phyloP scores from a whole-genome alignment of 2,888 invertebrate genomes.

The Nymphalis urticae region DNA sequence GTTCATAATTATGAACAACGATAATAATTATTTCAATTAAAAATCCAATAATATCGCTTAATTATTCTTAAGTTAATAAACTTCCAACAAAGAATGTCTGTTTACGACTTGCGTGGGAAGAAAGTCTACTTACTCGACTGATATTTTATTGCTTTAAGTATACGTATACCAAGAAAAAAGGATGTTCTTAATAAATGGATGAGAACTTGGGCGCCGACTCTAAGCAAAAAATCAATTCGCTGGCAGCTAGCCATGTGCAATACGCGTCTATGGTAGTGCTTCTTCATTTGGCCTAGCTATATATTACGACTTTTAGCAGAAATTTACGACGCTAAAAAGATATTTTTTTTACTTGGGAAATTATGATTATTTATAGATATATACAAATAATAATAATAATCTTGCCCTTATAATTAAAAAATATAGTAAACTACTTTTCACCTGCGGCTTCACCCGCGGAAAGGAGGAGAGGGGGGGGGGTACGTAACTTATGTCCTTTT shows the following conservation, averaged over 20 bases:
- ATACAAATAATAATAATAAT: neutral
- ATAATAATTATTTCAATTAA: neutral
- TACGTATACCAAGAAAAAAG: conserved; percentile 34
- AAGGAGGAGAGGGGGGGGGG: no score
- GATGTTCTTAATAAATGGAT: conserved; percentile 40
- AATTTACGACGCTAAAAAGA: neutral
- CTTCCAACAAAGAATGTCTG: conserved; percentile 24
- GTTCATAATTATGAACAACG: no score
- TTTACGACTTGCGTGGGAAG: conserved; percentile 28
- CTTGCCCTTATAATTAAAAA: no score
- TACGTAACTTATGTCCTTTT: no score
- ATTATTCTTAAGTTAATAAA: no score
- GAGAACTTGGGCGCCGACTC: conserved; percentile 38
- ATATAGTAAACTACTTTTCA: no score
- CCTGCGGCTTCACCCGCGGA: no score
- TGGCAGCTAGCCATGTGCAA: conserved; percentile 53
- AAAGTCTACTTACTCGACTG: conserved; percentile 31
- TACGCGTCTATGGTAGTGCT: conserved; percentile 33
- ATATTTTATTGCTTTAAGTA: conserved; percentile 34
- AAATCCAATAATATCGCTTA: neutral
- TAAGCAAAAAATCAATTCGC: conserved; percentile 59
- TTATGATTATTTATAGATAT: neutral
- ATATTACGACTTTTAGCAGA: conserved; percentile 9
- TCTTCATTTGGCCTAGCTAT: conserved; percentile 22
- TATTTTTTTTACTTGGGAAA: neutral